Evolutionary conservation across 2,797 vertebrate genomes (phyloP).

Genomic region (Podargus strigoides): DNA sequence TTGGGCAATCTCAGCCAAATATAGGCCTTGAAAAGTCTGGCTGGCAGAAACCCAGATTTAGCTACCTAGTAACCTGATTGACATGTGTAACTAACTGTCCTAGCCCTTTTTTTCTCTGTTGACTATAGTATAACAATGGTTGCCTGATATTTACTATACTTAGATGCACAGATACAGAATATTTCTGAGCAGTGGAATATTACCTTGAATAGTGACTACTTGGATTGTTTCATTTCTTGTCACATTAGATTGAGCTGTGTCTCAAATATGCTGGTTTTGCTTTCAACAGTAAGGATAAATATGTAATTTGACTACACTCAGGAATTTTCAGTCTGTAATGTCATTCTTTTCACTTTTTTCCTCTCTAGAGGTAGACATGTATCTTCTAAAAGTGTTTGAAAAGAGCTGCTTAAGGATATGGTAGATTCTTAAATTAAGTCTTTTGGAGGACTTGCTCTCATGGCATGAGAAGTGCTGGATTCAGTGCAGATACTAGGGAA

Average conservation of each 20-base stretch:
- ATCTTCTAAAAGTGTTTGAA: constrained; percentile 17
- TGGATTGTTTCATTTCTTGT: background rate
- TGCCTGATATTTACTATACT: background rate
- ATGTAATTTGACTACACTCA: background rate
- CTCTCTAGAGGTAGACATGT: background rate
- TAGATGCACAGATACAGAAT: background rate
- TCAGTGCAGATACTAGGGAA: background rate
- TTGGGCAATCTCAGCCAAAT: background rate
- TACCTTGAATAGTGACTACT: background rate
- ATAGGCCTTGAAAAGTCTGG: background rate
- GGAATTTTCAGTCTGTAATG: background rate
- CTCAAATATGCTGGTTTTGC: background rate
- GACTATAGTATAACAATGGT: background rate
- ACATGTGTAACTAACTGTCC: background rate
- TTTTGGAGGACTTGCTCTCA: background rate
- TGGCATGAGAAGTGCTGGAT: background rate
- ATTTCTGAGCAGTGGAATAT: background rate
- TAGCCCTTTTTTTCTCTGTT: background rate
- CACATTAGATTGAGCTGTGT: background rate
- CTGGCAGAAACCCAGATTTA: background rate
- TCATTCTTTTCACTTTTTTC: background rate
- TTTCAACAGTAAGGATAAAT: background rate
- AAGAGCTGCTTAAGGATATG: background rate
- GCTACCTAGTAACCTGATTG: background rate
- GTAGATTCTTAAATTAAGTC: background rate